Evolutionary conservation across 2,888 invertebrate species (phyloP).

Genomic region (Polyommatus iphigenia): DNA sequence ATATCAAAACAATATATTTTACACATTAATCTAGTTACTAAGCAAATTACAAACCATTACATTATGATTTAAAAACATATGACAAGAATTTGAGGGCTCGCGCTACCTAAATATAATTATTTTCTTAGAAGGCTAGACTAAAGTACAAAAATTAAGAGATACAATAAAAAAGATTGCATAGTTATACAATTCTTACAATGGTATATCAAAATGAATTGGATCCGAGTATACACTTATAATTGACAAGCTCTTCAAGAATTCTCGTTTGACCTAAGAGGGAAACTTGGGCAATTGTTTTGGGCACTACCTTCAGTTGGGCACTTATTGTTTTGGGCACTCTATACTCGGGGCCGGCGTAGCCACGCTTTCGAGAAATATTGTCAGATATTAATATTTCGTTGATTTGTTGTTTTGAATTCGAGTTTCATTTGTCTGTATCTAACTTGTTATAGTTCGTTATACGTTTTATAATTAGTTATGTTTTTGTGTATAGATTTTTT

Average conservation of each 20-base stretch:
- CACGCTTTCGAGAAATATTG: constrained; percentile 37
- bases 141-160: too few species aligned
- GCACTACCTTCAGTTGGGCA: constrained; percentile 33
- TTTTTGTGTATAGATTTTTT: too few species aligned
- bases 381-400: constrained; percentile 37
- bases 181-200: background rate
- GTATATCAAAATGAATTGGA: background rate
- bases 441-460: background rate
- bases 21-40: too few species aligned
- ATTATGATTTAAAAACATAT: too few species aligned
- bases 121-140: too few species aligned
- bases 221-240: background rate
- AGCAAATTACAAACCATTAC: too few species aligned
- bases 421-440: background rate
- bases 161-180: background rate
- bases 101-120: too few species aligned
- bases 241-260: constrained; percentile 35
- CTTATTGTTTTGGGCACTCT: constrained; percentile 41
- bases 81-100: too few species aligned
- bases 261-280: constrained; percentile 34
- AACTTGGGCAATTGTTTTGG: constrained; percentile 40
- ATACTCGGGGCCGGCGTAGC: background rate
- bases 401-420: constrained; percentile 1
- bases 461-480: too few species aligned
- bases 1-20: too few species aligned